These are phyloP conservation scores for Luidia sarsii DNA, from an alignment of 53 echinoderm and acorn worm genomes.

Conservation along the genomic window DNA sequence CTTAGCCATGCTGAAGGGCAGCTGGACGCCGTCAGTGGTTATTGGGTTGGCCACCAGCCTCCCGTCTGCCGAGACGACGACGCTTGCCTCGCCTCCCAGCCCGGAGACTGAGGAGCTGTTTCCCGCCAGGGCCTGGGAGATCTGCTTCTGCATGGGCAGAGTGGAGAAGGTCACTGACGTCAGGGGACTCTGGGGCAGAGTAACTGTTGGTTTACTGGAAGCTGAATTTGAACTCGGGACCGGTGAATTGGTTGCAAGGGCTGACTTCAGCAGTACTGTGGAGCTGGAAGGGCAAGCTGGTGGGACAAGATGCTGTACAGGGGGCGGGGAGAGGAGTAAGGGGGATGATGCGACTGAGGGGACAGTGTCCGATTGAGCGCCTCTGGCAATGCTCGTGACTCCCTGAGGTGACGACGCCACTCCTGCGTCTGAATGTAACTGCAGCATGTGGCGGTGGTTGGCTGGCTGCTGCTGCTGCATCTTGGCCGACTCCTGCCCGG, in stretches of 20 bases:
- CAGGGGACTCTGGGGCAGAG: not conserved
- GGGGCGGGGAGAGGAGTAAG: not conserved
- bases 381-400: constrained; percentile 27
- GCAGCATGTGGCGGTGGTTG: constrained; percentile 41
- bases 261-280: constrained; percentile 37
- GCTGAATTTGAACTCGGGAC: not conserved
- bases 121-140: not conserved
- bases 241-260: not conserved
- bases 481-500: constrained; percentile 7
- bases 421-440: constrained; percentile 39
- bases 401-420: constrained; percentile 44
- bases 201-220: not conserved
- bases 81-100: not conserved
- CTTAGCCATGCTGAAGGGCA: not conserved
- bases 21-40: not conserved
- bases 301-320: not conserved
- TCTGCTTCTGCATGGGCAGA: constrained; percentile 56
- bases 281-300: constrained; percentile 23
- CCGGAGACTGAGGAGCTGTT: too few species aligned
- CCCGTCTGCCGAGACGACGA: not conserved
- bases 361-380: constrained; percentile 34
- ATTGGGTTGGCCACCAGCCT: not conserved
- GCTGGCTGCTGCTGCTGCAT: not conserved
- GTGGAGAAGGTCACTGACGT: constrained; percentile 71
- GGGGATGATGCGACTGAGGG: not conserved